Conservation (phyloP, 2,113 vertebrate genomes). For the Naja naja region DNA sequence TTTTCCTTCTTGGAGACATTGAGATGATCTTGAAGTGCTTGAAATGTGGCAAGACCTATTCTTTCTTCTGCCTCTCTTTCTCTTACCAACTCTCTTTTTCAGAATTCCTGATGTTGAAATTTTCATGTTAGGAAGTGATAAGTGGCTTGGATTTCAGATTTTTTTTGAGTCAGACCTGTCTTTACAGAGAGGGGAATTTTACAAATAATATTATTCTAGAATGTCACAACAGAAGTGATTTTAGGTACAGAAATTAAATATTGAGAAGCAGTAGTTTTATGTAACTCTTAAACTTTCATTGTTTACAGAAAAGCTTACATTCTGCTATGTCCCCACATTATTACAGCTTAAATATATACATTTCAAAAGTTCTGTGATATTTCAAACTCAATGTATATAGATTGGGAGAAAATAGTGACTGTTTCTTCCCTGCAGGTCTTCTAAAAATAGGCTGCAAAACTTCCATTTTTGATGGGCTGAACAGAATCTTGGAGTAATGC, state of each 20-base stretch:
- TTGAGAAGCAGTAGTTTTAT: neutral
- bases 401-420: neutral
- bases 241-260: neutral
- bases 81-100: neutral
- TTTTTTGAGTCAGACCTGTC: neutral
- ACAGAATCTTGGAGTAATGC: conserved; percentile 9
- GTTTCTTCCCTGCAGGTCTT: neutral
- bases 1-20: neutral
- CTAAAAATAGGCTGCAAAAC: neutral
- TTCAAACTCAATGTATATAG: neutral
- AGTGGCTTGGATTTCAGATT: neutral
- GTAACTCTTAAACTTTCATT: neutral
- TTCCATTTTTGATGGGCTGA: neutral
- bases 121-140: neutral
- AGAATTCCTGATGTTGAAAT: neutral
- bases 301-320: neutral
- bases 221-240: neutral
- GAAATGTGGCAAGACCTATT: neutral
- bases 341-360: neutral
- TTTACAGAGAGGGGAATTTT: neutral
- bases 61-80: neutral
- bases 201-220: neutral
- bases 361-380: neutral
- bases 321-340: neutral
- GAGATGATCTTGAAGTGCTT: neutral